A percentile compares a stretch with the other conserved stretches of the same genome.
Conservation (phyloP, 2,113 vertebrate species). For the Gambusia affinis region DNA sequence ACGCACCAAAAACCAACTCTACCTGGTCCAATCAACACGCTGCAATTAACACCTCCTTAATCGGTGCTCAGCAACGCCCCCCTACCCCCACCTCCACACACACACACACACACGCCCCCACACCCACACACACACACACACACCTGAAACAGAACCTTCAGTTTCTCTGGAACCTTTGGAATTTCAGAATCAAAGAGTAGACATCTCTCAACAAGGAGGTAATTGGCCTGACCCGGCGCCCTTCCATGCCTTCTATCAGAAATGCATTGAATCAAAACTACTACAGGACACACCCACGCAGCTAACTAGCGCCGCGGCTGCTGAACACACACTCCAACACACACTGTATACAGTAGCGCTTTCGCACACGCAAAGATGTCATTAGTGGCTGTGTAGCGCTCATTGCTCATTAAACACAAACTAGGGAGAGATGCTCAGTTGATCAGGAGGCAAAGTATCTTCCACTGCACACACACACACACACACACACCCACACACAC, state of each 20-base stretch:
- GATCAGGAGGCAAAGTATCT: conserved; percentile 69
- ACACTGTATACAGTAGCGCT: conserved; percentile 40
- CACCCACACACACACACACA: conserved; percentile 41
- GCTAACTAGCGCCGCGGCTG: conserved; percentile 89
- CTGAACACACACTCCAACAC: conserved; percentile 48
- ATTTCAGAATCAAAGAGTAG: conserved; percentile 91
- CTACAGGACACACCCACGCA: conserved; percentile 88
- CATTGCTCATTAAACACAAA: conserved; percentile 94
- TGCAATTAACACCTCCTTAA: conserved; percentile 95
- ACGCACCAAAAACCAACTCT: conserved; percentile 20
- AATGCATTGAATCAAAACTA: conserved; percentile 80
- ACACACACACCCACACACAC: background rate
- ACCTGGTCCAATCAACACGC: conserved; percentile 76
- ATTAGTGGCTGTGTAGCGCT: conserved; percentile 79
- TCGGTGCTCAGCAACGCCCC: conserved; percentile 77
- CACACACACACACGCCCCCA: conserved; percentile 26
- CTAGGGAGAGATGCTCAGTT: conserved; percentile 62
- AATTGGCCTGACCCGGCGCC: conserved; percentile 97
- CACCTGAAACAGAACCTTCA: conserved; percentile 70
- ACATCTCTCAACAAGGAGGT: conserved; percentile 86
- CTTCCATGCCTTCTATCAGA: conserved; percentile 88
- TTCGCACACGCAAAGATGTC: conserved; percentile 57
- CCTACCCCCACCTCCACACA: too few relatives aligned
- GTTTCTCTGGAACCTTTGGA: conserved; percentile 84
- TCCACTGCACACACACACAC: conserved; percentile 32